Percentiles rank a stretch among this genome's conserved stretches.
These are phyloP conservation scores for Mantis religiosa DNA, from an alignment of 2,888 invertebrate genomes.

Conservation along the genomic window DNA sequence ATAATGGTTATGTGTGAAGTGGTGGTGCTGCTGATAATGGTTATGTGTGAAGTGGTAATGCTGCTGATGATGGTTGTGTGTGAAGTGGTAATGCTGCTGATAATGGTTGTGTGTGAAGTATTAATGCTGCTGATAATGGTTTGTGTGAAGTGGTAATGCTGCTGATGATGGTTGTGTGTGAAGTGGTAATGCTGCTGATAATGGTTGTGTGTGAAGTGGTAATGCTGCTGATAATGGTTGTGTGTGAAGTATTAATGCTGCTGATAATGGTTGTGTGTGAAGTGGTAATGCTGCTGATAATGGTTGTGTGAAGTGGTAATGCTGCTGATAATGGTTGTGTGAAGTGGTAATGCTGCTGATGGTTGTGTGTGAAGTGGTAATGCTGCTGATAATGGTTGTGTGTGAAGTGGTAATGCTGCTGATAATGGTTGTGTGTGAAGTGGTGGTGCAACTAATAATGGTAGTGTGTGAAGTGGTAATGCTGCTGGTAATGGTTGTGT, in stretches of 20 bases:
- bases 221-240: background rate
- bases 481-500: too few species aligned
- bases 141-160: background rate
- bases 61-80: background rate
- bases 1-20: background rate
- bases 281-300: too few species aligned
- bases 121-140: background rate
- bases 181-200: background rate
- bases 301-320: too few species aligned
- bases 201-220: background rate
- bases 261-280: background rate
- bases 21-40: background rate
- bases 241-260: background rate
- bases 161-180: background rate
- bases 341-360: background rate
- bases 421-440: too few species aligned
- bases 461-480: too few species aligned
- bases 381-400: too few species aligned
- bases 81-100: background rate
- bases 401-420: too few species aligned
- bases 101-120: background rate
- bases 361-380: too few species aligned
- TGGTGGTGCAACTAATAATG: too few species aligned
- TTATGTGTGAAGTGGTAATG: background rate
- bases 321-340: background rate